Conservation (phyloP, 2,797 vertebrate species). For the Semotilus atromaculatus region DNA sequence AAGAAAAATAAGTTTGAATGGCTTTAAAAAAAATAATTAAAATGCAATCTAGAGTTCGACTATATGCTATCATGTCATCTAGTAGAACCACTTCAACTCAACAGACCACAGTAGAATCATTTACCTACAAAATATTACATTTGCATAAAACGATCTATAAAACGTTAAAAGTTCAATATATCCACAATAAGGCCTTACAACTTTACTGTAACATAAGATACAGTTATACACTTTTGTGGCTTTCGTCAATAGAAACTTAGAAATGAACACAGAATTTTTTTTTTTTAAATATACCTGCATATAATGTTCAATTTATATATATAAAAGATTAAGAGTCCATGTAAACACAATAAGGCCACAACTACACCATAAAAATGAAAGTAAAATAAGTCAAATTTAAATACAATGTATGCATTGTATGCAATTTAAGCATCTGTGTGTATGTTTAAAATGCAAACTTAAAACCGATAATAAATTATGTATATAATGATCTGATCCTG, state of each 20-base stretch:
- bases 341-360: slow-evolving; percentile 4
- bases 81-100: neutral
- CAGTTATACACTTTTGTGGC: neutral
- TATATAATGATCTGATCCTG: neutral
- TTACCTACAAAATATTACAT: neutral
- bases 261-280: too few relatives aligned
- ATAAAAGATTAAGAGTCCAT: neutral
- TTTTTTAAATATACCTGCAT: neutral
- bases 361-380: neutral
- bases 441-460: neutral
- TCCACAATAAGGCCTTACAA: neutral
- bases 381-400: neutral
- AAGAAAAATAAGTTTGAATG: neutral
- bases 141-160: neutral
- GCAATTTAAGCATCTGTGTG: too few relatives aligned
- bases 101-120: too few relatives aligned
- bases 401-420: neutral
- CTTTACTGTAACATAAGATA: neutral
- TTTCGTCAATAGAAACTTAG: neutral
- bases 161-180: neutral
- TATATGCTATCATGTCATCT: too few relatives aligned
- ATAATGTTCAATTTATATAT: neutral
- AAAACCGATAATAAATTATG: neutral
- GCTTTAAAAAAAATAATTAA: neutral
- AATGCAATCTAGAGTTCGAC: neutral